These are phyloP conservation scores for Escarpia spicata DNA, from an alignment of 2,888 invertebrate species.

Conservation along the genomic window DNA sequence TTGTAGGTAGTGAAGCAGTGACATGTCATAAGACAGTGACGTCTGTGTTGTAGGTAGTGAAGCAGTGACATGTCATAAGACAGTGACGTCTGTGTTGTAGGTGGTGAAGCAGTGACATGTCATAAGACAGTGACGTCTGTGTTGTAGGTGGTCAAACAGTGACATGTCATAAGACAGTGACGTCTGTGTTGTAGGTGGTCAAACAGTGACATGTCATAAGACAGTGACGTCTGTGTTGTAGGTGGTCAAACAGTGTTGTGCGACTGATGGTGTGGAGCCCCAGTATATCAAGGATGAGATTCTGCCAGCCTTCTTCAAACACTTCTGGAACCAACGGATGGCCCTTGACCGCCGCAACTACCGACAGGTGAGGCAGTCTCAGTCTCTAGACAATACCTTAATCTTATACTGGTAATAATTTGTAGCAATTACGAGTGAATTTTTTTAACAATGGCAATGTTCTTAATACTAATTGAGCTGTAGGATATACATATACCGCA, in stretches of 20 bases:
- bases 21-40: conserved; percentile 98
- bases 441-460: neutral
- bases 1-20: conserved; percentile 74
- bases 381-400: no score
- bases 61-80: conserved; percentile 70
- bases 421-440: neutral
- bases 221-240: conserved; percentile 2
- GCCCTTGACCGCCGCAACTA: conserved; percentile 98
- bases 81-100: conserved; percentile 74
- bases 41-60: conserved; percentile 63
- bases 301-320: conserved; percentile 96
- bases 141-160: conserved; percentile 72
- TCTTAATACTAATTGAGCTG: neutral
- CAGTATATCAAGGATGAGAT: conserved; percentile 99
- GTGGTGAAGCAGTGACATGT: conserved; percentile 99
- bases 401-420: neutral
- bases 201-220: neutral
- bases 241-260: conserved; percentile 99
- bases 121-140: conserved; percentile 90
- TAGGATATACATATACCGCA: neutral
- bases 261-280: conserved; percentile 99
- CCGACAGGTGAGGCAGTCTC: conserved; percentile 73
- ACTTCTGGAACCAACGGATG: conserved; percentile 99
- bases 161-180: conserved; percentile 99
- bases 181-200: conserved; percentile 64